Base-by-base conservation (phyloP, 2,113 vertebrate genomes). In the Myanophis thanlyinensis region DNA sequence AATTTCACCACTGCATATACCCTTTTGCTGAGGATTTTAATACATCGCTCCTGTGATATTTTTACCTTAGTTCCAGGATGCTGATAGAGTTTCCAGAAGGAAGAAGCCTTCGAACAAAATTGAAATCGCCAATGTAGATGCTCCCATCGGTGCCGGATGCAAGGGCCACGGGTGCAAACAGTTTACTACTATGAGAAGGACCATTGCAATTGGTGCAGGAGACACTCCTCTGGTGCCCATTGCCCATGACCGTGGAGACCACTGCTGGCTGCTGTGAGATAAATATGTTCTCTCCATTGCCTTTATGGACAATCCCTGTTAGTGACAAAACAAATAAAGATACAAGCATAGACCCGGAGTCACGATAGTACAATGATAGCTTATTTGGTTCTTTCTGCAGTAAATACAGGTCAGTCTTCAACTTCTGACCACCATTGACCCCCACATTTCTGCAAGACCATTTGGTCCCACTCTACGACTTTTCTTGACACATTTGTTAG, bases 201-300 rank as follows among this genome's bases (percentile, higher is more conserved):
- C 99, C 98, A 0, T 98, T 99, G 97, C 99, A 99, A 97, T 97
- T 98, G 35, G 99, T 98, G 91, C 98, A 99, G 22, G 98, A 97
- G 54, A 98, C 98, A 4, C 98, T 99, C 30, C 99, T 97, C 95
- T 99, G 99, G 96, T 98, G 99, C 3, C 99, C 99, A 0, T 98
- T 99, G 80, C 99, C 99, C 99, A 99, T 99, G 93, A 99, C 98
- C 0, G 98, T 99, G 92, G 98, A 97, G 96, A 99, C 99, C 62
- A 99, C 98, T 2, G 98, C 98, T 0, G 99, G 99, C 96, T 99
- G 99, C 98, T 99, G 99, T 94, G 99, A 99, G 94, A 99, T 98
- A 97, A 99, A 99, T 94, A 99, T 96, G 93, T 99, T 99, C 96
- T 99, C 99, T 88, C 99, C 99, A 4, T 99, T 99, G 92, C 99